Base-by-base conservation (phyloP, 1,140 invertebrate species). In the Leptoteleia sp. region DNA sequence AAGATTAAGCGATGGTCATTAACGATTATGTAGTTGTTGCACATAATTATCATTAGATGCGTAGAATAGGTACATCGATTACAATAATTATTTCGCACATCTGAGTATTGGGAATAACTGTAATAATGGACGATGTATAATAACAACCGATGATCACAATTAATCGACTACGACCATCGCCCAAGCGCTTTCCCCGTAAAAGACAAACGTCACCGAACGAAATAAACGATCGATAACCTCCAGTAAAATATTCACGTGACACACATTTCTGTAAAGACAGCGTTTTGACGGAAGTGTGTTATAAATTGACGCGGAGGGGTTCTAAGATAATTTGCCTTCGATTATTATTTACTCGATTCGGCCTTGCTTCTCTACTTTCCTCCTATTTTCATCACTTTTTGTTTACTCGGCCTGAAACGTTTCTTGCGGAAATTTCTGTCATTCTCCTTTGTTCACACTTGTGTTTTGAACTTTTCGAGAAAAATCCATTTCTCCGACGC, bases 231-330 rank as follows among this genome's bases (percentile, higher is more conserved):
- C 25, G 52, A 57, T 70, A 59, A 68, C 27, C 31, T 13, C 19
- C 19, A n/a, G 19, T 54, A 38, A 68, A 50, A 50, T 42, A 70
- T 35, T 8, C 33, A 70, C 16, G 43, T 52, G 65, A 59, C 45
- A 70, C n/a, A 52, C 25, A 25, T 52, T 61, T 22, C 37, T 33
- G 42, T 48, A 25, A 50, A 31, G 54, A 50, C 37, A 38, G 22
- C 12, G 8, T 27, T 70, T 35, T 19, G 61, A 65, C 45, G 45
- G 59, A 73, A 50, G 50, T 57, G 61, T 57, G 47, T 55, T 78
- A 85, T 13, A 87, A 87, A 87, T 87, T 87, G 86, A 87, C 85
- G 76, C 80, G 76, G 79, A 85, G 80, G 82, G 82, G 76, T 85
- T 82, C 50, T 79, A 68, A 71, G 48, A 50, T 65, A 59, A 76